These are phyloP conservation scores for Netelia fuscicornis DNA, from an alignment of 2,888 invertebrate species.

Conservation along the genomic window DNA sequence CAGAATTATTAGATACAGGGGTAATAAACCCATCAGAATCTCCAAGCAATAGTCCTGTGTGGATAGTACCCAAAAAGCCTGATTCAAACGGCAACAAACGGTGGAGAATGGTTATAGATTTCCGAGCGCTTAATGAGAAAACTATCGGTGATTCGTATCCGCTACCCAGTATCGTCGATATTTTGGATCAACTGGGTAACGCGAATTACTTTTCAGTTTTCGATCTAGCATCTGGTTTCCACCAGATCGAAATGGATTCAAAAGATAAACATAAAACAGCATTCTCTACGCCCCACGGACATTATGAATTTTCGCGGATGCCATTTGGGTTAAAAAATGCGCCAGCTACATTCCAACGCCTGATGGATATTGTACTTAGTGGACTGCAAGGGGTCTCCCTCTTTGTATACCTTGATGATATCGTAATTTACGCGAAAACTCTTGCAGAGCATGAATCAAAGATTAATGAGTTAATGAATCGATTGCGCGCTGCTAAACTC, in stretches of 20 bases:
- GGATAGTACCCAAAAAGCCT: conserved; percentile 42
- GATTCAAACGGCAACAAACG: conserved; percentile 27
- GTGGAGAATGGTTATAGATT: conserved; percentile 47
- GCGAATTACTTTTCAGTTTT: conserved; percentile 80
- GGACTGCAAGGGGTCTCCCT: conserved; percentile 37
- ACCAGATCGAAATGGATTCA: conserved; percentile 78
- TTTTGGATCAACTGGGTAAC: conserved; percentile 80
- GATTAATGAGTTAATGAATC: conserved; percentile 50
- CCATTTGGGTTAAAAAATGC: conserved; percentile 83
- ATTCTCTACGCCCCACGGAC: conserved; percentile 78
- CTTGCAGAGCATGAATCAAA: conserved; percentile 52
- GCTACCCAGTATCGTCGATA: conserved; percentile 80
- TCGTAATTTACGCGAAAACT: conserved; percentile 42
- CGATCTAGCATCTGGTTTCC: conserved; percentile 81
- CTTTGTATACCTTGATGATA: conserved; percentile 58
- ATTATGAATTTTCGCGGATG: conserved; percentile 80
- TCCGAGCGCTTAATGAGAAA: conserved; percentile 41
- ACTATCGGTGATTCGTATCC: conserved; percentile 64
- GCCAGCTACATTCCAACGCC: conserved; percentile 81
- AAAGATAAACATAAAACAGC: conserved; percentile 80
- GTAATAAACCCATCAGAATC: conserved; percentile 8
- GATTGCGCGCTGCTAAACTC: conserved; percentile 42
- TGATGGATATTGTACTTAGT: conserved; percentile 78
- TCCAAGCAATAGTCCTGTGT: conserved; percentile 26
- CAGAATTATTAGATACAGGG: conserved; percentile 15